A percentile compares a stretch with the other conserved stretches of the same genome.
Evolutionary conservation across 2,113 vertebrate genomes (phyloP).

Genomic region (Pavo muticus): DNA sequence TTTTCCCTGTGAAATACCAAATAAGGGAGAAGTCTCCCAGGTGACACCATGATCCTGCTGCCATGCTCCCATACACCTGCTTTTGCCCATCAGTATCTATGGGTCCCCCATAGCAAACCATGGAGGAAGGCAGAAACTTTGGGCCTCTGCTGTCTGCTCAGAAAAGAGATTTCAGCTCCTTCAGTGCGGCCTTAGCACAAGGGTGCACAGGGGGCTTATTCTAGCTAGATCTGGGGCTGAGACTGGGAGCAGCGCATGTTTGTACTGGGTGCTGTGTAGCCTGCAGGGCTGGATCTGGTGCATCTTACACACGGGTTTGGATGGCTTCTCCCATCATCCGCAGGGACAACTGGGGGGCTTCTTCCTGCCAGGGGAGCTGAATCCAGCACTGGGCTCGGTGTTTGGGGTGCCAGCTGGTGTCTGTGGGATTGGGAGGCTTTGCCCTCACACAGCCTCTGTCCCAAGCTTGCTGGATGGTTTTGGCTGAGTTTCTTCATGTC

Average conservation of each 20-base stretch:
- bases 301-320: not conserved
- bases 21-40: not conserved
- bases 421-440: not conserved
- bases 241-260: conserved; percentile 23
- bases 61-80: not conserved
- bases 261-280: not conserved
- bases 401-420: not conserved
- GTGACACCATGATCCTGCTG: not conserved
- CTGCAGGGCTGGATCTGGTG: not conserved
- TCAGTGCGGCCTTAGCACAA: too few relatives aligned
- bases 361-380: fast-evolving
- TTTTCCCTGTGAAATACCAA: not conserved
- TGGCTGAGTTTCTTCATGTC: not conserved
- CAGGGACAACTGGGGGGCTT: too few relatives aligned
- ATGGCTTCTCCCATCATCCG: not conserved
- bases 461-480: conserved; percentile 18
- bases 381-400: fast-evolving
- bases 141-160: not conserved
- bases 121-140: not conserved
- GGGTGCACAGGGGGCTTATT: not conserved
- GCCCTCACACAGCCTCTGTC: not conserved
- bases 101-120: not conserved
- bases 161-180: too few relatives aligned
- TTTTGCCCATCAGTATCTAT: not conserved
- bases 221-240: not conserved